Base-by-base conservation (phyloP, 2,888 invertebrate species). In the Xanthia icteritia region DNA sequence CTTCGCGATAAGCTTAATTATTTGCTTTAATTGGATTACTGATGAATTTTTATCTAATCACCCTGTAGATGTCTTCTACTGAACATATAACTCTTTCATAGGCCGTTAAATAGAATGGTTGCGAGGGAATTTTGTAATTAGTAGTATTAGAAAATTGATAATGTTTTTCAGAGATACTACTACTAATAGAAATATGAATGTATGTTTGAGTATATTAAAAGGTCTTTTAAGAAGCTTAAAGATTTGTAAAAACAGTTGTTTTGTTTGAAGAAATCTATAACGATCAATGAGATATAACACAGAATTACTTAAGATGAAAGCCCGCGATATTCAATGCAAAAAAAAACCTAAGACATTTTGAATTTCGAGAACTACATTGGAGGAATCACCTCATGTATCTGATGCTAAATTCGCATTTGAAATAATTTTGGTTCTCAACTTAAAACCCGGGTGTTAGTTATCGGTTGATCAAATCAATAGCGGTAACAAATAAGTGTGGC, bases 11-110 rank as follows among this genome's bases (percentile, higher is more conserved):
- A 83, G 63, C 66, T 78, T 73, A 73, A 78, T 78, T 83, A 86
- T 83, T 83, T 78, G 54, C 36, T 78, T 67, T 83, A 83, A 83
- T 83, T 86, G 54, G 60, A 86, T 83, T 56, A 68, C 84, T 83
- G 72, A 60, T 63, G 85, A 86, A 82, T 81, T 85, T 73, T 23
- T 31, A 72, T 72, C 17, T 80, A 66, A 81, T 85, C 61, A 85
- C 42, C 42, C 36, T 15, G 54, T 60, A 31, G 45, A 60, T 65
- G 61, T 81, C 48, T 66, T 36, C 17, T 48, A 48, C 4, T 79
- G 11, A 64, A 45, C 27, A 20, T n/a, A 13, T 27, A 36, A 45
- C 36, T 54, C 36, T 64, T 80, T 48, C n/a, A 71, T 39, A 31
- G 63, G n/a, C 36, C 36, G 20, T 63, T 64, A 58, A 58, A 79